Evolutionary conservation across 2,888 invertebrate species (phyloP).

Genomic region (Machimus rusticus): DNA sequence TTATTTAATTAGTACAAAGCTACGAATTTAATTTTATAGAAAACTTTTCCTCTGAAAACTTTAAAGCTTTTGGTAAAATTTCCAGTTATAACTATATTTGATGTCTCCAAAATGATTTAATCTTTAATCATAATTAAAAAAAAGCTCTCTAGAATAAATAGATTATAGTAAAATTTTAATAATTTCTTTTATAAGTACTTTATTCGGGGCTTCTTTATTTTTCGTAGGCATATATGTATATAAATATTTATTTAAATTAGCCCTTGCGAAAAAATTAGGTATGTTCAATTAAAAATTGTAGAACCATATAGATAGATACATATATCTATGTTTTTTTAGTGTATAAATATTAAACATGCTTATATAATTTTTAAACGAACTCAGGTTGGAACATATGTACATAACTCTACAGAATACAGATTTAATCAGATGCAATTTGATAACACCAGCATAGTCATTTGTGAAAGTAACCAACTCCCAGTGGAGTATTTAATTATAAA

Average conservation of each 20-base stretch:
- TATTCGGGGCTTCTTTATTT: not conserved
- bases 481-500: not conserved
- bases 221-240: not conserved
- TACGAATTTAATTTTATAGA: not conserved
- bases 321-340: too few species aligned
- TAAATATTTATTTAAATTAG: not conserved
- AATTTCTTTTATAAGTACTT: not conserved
- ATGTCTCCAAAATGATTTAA: not conserved
- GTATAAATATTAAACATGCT: too few species aligned
- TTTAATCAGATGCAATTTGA: not conserved
- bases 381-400: not conserved
- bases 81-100: not conserved
- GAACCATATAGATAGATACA: too few species aligned
- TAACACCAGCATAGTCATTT: not conserved
- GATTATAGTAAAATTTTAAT: not conserved
- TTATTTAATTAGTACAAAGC: slow-evolving; percentile 5
- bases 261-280: too few species aligned
- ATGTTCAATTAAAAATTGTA: too few species aligned
- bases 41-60: not conserved
- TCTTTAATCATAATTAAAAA: too few species aligned
- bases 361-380: not conserved
- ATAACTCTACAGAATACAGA: not conserved
- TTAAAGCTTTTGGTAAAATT: not conserved
- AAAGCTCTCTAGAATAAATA: not conserved
- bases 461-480: not conserved